Evolutionary conservation across 1,140 invertebrate species (phyloP).

Genomic region (Drosophila quadrilineata): DNA sequence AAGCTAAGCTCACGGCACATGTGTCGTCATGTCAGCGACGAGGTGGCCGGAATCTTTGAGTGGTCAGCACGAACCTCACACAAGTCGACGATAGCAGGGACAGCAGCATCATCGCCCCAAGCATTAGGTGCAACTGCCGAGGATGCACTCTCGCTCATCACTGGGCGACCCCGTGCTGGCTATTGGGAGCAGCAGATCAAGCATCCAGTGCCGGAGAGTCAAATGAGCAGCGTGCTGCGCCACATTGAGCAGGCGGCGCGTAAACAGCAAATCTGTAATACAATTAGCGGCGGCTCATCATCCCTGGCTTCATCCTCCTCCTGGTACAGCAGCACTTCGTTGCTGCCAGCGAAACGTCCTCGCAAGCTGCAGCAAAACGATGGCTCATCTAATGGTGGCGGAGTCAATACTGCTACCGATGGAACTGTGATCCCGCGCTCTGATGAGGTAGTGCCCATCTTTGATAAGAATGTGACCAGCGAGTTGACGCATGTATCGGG

Average conservation of each 20-base stretch:
- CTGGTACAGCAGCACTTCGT: conserved; percentile 48
- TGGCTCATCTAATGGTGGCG: conserved; percentile 24
- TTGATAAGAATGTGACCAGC: conserved; percentile 82
- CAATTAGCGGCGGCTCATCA: conserved; percentile 73
- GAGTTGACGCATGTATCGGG: conserved; percentile 86
- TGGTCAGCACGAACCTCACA: conserved; percentile 83
- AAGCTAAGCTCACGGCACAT: conserved; percentile 88
- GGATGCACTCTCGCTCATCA: conserved; percentile 52
- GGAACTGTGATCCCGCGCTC: conserved; percentile 24
- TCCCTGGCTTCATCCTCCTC: conserved; percentile 58
- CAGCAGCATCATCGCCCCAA: conserved; percentile 21
- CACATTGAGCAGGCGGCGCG: conserved; percentile 62
- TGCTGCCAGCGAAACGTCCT: conserved; percentile 47
- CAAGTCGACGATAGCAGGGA: too few relatives aligned
- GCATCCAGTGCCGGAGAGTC: conserved; percentile 55
- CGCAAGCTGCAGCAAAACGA: conserved; percentile 36
- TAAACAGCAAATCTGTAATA: conserved; percentile 63
- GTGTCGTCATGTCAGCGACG: conserved; percentile 88
- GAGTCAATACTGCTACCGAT: conserved; percentile 30
- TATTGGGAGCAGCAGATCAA: conserved; percentile 68
- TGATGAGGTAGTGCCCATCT: conserved; percentile 77
- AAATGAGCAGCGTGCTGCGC: conserved; percentile 68
- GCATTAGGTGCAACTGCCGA: conserved; percentile 66
- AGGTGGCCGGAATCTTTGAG: conserved; percentile 88
- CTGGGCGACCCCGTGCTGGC: conserved; percentile 33